phyloP scores from a whole-genome alignment of 2,113 vertebrate species.

The Montifringilla adamsi region DNA sequence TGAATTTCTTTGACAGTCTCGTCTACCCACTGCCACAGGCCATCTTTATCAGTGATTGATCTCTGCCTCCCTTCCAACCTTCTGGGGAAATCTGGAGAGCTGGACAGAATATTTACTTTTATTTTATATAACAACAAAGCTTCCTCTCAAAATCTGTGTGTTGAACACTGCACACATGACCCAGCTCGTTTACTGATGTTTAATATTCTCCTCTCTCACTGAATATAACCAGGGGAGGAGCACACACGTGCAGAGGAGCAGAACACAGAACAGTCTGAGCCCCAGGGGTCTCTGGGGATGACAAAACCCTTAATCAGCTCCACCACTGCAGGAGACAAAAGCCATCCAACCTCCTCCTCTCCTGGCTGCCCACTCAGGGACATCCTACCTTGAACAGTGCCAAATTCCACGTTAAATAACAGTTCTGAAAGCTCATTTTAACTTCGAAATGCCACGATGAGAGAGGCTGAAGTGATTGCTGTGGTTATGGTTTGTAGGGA shows the following conservation, averaged over 20 bases:
- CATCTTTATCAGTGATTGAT: background rate
- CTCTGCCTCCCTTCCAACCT: background rate
- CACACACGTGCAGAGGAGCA: background rate
- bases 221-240: background rate
- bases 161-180: background rate
- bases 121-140: background rate
- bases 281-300: background rate
- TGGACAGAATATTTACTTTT: background rate
- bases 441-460: background rate
- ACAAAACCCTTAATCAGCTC: background rate
- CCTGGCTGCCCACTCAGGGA: background rate
- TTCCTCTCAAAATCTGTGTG: background rate
- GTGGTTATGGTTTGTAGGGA: background rate
- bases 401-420: background rate
- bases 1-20: background rate
- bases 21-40: background rate
- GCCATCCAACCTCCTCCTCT: background rate
- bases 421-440: background rate
- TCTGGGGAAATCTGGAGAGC: background rate
- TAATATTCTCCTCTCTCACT: background rate
- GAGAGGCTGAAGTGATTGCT: background rate
- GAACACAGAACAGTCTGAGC: background rate
- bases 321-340: background rate
- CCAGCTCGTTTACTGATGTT: background rate
- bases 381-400: background rate